These are phyloP conservation scores for Parasteatoda lunata DNA, from an alignment of 2,888 invertebrate species.

Conservation along the genomic window DNA sequence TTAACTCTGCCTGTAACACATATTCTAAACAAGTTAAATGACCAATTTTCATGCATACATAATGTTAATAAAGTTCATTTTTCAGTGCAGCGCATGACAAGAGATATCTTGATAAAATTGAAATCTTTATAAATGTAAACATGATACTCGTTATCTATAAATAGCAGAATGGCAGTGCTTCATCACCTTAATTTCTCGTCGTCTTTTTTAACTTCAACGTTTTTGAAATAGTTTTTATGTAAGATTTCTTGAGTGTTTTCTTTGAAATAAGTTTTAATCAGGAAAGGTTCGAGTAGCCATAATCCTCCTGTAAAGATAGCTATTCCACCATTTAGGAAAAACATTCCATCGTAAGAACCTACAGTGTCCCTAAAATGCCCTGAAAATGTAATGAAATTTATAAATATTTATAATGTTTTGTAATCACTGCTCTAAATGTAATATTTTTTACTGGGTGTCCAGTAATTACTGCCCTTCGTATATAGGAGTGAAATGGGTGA, in stretches of 20 bases:
- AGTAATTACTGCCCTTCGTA: neutral
- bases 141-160: no score
- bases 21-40: no score
- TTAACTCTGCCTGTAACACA: no score
- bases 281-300: conserved; percentile 40
- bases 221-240: no score
- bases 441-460: neutral
- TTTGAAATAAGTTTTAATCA: conserved; percentile 1
- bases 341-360: conserved; percentile 57
- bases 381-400: neutral
- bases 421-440: neutral
- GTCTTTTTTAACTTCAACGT: no score
- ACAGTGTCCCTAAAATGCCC: conserved; percentile 51
- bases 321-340: conserved; percentile 39
- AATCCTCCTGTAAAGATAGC: conserved; percentile 15
- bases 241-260: neutral
- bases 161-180: no score
- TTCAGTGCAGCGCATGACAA: no score
- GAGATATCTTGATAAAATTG: no score
- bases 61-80: no score
- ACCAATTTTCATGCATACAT: no score
- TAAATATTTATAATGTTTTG: neutral
- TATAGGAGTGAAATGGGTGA: neutral
- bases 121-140: no score
- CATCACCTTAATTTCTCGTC: no score